Evolutionary conservation across 2,113 vertebrate genomes (phyloP).

Genomic region (Rhea pennata): DNA sequence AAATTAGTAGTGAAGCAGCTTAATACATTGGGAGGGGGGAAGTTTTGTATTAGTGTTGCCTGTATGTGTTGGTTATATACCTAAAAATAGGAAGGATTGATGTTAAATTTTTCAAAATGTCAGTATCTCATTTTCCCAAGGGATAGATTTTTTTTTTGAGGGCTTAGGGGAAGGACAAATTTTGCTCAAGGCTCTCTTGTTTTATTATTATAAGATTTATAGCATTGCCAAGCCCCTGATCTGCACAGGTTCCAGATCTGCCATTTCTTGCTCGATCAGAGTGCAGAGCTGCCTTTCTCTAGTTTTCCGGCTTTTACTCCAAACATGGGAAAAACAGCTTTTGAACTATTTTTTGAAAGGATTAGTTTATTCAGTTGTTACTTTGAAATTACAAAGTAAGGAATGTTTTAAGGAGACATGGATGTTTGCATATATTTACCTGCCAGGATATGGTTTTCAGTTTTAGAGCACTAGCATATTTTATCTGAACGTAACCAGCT

Average conservation of each 20-base stretch:
- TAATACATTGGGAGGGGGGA: not conserved
- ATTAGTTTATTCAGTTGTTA: not conserved
- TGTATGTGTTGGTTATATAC: conserved; percentile 39
- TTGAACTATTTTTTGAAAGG: not conserved
- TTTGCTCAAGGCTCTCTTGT: conserved; percentile 40
- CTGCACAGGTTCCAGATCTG: conserved; percentile 48
- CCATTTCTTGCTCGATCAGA: conserved; percentile 15
- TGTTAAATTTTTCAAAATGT: conserved; percentile 47
- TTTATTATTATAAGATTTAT: conserved; percentile 61
- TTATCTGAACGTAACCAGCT: not conserved
- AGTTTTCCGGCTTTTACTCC: conserved; percentile 36
- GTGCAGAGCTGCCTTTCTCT: not conserved
- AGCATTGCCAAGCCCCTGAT: conserved; percentile 13
- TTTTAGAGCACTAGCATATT: not conserved
- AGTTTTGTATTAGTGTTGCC: conserved; percentile 37
- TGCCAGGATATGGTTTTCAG: not conserved
- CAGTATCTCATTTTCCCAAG: conserved; percentile 46
- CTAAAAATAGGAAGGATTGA: conserved; percentile 16
- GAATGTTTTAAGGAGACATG: not conserved
- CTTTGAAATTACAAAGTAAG: not conserved
- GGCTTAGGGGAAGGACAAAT: conserved; percentile 31
- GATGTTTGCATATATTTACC: not conserved
- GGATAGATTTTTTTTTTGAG: conserved; percentile 55
- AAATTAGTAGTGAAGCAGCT: not conserved
- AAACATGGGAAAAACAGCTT: not conserved